Evolutionary conservation across 2,797 vertebrate species (phyloP), one percentile per base, ranked within the genome.

Genomic region (Trachurus trachurus): DNA sequence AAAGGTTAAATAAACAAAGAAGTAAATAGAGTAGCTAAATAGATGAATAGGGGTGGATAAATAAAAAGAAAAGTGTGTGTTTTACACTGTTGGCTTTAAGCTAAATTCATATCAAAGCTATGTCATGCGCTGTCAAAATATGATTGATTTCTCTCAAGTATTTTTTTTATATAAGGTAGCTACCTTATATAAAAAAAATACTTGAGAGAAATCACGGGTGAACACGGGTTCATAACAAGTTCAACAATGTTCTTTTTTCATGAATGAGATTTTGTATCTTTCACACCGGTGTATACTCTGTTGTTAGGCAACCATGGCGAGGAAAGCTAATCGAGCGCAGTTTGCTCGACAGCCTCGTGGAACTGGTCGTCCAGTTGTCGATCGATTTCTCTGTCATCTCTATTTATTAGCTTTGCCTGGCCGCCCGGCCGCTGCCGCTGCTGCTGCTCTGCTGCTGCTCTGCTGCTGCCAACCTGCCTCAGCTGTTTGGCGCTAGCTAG

Each of bases 361-460:
- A 6, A 15, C 10, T 19, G 9, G 2, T n/a, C 6, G 2, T 31
- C 1, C 3, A 9, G 6, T 0, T 0, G 0, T 0, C 0, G 62
- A 8, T 92, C 88, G 83, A 88, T 45, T 73, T 71, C 13, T 93
- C 91, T 78, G 82, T 0, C 42, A 69, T 93, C 90, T 80, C 17
- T 88, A 74, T 90, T 81, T 90, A 85, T 85, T 81, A 84, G 76
- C 67, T 56, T 59, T 66, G 87, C 45, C 88, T 90, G 3, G 52
- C 53, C 47, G 21, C 11, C 13, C 26, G 40, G 64, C 53, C 15
- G 26, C 66, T 50, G 81, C 84, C 3, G 1, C 31, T 34, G 31
- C 31, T 34, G 31, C 31, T 34, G 64, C 57, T 15, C n/a, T 26
- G 26, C 66, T 50, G 81, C 84, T 70, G 70, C 63, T n/a, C n/a